Evolutionary conservation across 2,888 invertebrate genomes (phyloP).

Genomic region (Caenorhabditis uteleia): DNA sequence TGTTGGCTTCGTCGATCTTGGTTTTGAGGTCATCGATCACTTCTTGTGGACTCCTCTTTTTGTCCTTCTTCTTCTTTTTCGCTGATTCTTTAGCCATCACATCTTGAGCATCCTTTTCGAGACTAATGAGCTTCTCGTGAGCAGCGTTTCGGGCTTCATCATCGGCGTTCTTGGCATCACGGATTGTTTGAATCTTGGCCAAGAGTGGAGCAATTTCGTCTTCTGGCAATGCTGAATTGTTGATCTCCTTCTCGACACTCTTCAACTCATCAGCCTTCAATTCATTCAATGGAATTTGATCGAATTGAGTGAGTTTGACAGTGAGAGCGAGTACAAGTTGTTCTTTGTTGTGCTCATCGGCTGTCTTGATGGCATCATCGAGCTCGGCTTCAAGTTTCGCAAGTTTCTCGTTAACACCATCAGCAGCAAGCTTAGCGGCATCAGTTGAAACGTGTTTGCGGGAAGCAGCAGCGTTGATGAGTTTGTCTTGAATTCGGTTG

Average conservation of each 20-base stretch:
- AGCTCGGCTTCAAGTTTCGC: constrained; percentile 29
- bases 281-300: constrained; percentile 23
- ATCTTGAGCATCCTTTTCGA: constrained; percentile 28
- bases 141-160: constrained; percentile 31
- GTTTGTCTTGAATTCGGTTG: constrained; percentile 35
- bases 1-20: constrained; percentile 29
- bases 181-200: constrained; percentile 11
- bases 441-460: constrained; percentile 40
- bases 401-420: constrained; percentile 25
- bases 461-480: constrained; percentile 27
- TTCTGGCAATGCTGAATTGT: constrained; percentile 28
- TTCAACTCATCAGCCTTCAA: constrained; percentile 12
- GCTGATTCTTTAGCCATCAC: constrained; percentile 24
- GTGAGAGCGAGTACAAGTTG: constrained; percentile 31
- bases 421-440: constrained; percentile 15
- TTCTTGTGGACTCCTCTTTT: constrained; percentile 35
- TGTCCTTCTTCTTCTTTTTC: constrained; percentile 39
- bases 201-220: constrained; percentile 12
- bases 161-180: constrained; percentile 9
- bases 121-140: constrained; percentile 25
- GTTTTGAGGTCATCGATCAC: constrained; percentile 24
- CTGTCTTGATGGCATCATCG: constrained; percentile 36
- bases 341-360: constrained; percentile 41
- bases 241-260: constrained; percentile 26
- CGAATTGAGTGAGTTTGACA: constrained; percentile 32